Percentiles rank a stretch among this genome's conserved stretches.
phyloP scores from a whole-genome alignment of 30 jellyfish, hydroid and myxozoan species.

The Euphysa ruthae region DNA sequence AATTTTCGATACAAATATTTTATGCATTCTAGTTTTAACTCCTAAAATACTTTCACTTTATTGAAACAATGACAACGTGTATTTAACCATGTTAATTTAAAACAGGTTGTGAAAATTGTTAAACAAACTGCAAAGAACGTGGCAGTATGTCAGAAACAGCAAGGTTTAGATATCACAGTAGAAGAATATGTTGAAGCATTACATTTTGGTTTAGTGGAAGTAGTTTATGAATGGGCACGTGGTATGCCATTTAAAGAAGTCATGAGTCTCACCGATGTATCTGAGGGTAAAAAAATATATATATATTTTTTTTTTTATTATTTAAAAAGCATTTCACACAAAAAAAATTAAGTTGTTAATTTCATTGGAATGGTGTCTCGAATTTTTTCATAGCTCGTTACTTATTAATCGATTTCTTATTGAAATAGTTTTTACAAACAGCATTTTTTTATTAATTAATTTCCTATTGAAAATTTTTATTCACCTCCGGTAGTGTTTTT shows the following conservation, averaged over 20 bases:
- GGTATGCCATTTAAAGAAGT: slow-evolving; percentile 90
- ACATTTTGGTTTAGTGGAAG: slow-evolving; percentile 87
- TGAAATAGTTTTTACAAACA: no score
- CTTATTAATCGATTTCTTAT: no score
- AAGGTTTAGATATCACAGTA: slow-evolving; percentile 66
- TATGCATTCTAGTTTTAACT: no score
- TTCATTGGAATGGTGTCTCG: no score
- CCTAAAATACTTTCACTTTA: no score
- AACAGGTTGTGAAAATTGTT: slow-evolving; percentile 52
- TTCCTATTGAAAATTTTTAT: no score
- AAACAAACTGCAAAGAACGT: slow-evolving; percentile 53
- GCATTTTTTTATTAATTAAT: no score
- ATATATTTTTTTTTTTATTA: not conserved
- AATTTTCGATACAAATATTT: no score
- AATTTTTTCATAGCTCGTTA: no score
- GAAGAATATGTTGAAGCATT: slow-evolving; percentile 63
- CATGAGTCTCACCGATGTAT: slow-evolving; percentile 65
- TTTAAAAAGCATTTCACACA: not conserved
- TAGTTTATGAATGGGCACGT: slow-evolving; percentile 93
- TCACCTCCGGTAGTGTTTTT: no score
- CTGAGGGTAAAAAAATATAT: slow-evolving; percentile 58
- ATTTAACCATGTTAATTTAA: no score
- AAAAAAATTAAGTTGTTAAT: not conserved
- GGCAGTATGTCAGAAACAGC: slow-evolving; percentile 55
- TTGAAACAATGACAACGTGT: no score